phyloP scores from a whole-genome alignment of 2,113 vertebrate genomes.

The Fregetta grallaria region DNA sequence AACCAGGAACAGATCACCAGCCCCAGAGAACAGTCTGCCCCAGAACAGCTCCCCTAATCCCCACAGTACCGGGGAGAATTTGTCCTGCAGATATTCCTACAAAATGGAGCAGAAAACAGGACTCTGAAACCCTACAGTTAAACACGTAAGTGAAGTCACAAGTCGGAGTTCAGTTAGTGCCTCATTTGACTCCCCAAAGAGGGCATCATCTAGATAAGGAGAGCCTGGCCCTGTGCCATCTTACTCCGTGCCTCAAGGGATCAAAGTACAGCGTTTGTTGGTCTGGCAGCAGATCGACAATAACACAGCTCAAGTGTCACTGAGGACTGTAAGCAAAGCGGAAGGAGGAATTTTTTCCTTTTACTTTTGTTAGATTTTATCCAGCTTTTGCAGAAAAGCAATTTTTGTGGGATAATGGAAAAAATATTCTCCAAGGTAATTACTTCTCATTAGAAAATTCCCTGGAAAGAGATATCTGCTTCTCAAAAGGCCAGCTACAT shows the following conservation, averaged over 20 bases:
- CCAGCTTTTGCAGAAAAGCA: background rate
- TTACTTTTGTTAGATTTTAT: background rate
- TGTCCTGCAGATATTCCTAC: background rate
- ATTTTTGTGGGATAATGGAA: background rate
- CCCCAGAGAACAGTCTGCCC: background rate
- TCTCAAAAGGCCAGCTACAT: background rate
- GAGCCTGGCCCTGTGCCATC: background rate
- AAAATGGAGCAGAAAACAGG: background rate
- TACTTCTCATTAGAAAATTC: background rate
- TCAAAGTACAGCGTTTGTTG: background rate
- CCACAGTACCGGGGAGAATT: background rate
- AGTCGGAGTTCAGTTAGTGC: background rate
- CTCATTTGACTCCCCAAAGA: background rate
- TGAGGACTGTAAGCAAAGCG: background rate
- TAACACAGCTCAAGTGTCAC: background rate
- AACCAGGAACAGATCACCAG: background rate
- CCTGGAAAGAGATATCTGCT: background rate
- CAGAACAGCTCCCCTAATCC: background rate
- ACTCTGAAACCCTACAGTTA: background rate
- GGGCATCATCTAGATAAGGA: background rate
- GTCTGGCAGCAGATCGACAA: background rate
- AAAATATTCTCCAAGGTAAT: background rate
- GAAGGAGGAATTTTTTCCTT: background rate
- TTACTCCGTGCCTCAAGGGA: background rate
- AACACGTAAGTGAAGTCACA: rapidly evolving